phyloP scores from a whole-genome alignment of 2,888 invertebrate species.

The Tineola bisselliella region DNA sequence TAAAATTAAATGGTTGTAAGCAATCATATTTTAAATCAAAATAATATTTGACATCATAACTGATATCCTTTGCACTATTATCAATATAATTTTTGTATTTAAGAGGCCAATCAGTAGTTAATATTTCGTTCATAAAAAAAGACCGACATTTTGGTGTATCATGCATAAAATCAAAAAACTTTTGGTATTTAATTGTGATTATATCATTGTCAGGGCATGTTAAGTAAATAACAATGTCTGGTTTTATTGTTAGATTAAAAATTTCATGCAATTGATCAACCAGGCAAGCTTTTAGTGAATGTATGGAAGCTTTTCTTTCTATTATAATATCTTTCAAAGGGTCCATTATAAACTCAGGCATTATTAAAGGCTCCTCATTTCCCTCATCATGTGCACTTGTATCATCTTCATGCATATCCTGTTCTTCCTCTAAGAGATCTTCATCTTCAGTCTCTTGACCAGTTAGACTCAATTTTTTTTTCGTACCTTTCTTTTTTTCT shows the following conservation, averaged over 20 bases:
- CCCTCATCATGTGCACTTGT: slow-evolving; percentile 19
- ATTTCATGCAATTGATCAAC: slow-evolving; percentile 39
- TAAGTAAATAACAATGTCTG: slow-evolving; percentile 66
- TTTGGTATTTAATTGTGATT: slow-evolving; percentile 41
- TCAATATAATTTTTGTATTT: slow-evolving; percentile 19
- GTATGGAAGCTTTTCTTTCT: slow-evolving; percentile 25
- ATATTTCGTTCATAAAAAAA: slow-evolving; percentile 25
- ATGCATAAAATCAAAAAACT: slow-evolving; percentile 38
- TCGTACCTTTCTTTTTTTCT: slow-evolving; percentile 35
- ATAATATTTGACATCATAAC: background rate
- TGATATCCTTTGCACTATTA: background rate
- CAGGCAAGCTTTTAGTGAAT: slow-evolving; percentile 31
- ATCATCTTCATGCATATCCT: slow-evolving; percentile 18
- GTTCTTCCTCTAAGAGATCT: slow-evolving; percentile 6
- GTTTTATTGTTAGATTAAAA: slow-evolving; percentile 38
- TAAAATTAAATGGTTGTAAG: slow-evolving; percentile 52
- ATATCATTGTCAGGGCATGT: slow-evolving; percentile 64
- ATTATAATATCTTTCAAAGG: slow-evolving; percentile 32
- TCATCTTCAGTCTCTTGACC: background rate
- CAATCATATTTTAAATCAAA: slow-evolving; percentile 45
- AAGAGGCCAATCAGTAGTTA: slow-evolving; percentile 40
- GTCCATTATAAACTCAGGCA: slow-evolving; percentile 46
- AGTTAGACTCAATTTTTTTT: slow-evolving; percentile 16
- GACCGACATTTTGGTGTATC: slow-evolving; percentile 20
- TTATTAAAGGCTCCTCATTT: slow-evolving; percentile 23